Percentiles rank a stretch among this genome's conserved stretches.
These are phyloP conservation scores for Papilio xuthus DNA, from an alignment of 1,140 invertebrate species.

Conservation along the genomic window DNA sequence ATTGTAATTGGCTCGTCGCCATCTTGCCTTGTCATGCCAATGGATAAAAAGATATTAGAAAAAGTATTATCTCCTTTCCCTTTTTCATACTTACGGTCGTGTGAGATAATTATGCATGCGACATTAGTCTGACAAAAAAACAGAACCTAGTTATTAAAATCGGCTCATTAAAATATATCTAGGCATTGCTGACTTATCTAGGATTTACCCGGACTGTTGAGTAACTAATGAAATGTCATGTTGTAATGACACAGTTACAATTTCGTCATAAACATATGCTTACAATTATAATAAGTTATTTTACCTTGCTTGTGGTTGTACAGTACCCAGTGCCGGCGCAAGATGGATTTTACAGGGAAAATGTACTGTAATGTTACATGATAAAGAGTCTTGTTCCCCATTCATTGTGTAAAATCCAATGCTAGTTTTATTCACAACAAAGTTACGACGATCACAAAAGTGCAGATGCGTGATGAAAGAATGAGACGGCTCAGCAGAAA, in stretches of 20 bases:
- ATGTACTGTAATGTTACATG: not conserved
- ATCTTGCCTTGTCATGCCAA: conserved; percentile 2
- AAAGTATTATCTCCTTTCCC: not conserved
- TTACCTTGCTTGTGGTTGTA: not conserved
- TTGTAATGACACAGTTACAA: not conserved
- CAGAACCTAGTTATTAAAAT: too few relatives aligned
- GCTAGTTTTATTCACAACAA: not conserved
- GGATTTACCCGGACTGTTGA: too few relatives aligned
- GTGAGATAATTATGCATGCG: too few relatives aligned
- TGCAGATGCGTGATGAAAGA: too few relatives aligned
- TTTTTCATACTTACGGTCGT: not conserved
- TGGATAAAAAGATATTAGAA: not conserved
- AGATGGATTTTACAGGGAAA: not conserved
- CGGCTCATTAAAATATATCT: too few relatives aligned
- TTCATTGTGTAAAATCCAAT: not conserved
- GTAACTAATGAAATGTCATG: too few relatives aligned
- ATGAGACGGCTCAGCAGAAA: too few relatives aligned
- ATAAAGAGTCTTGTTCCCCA: not conserved
- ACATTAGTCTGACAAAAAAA: too few relatives aligned
- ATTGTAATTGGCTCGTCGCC: not conserved
- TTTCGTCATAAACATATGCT: not conserved
- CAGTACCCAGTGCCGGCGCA: not conserved
- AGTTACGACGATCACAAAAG: not conserved
- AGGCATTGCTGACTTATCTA: too few relatives aligned
- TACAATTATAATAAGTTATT: not conserved